These are phyloP conservation scores for Antedon mediterranea DNA, from an alignment of 53 echinoderm and acorn worm species.

Conservation along the genomic window DNA sequence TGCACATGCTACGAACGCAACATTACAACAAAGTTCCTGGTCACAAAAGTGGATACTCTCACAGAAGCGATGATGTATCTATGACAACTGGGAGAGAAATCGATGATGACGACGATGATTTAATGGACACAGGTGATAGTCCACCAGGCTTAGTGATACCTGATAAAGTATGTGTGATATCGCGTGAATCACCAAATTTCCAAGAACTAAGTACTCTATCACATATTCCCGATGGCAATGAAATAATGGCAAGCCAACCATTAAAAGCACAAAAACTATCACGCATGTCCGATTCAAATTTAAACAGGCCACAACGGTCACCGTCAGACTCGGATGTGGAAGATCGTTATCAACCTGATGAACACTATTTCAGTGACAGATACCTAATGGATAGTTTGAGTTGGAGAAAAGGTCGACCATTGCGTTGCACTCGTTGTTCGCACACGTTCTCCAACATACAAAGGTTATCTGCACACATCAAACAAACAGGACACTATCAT, in stretches of 20 bases:
- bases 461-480: constrained; percentile 40
- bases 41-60: constrained; percentile 34
- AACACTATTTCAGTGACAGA: constrained; percentile 6
- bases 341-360: constrained; percentile 12
- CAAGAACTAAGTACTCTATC: background rate
- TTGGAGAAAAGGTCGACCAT: constrained; percentile 19
- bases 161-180: background rate
- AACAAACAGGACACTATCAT: constrained; percentile 39
- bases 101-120: constrained; percentile 9
- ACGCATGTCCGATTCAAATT: background rate
- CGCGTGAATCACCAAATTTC: background rate
- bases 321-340: constrained; percentile 3
- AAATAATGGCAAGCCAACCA: background rate
- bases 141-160: constrained; percentile 2
- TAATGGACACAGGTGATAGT: constrained; percentile 14
- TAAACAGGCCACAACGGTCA: constrained; percentile 16
- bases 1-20: constrained; percentile 91
- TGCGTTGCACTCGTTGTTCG: constrained; percentile 30
- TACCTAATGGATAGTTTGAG: constrained; percentile 7
- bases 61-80: constrained; percentile 7
- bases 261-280: background rate
- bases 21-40: constrained; percentile 73
- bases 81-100: background rate
- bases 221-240: background rate
- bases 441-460: constrained; percentile 40